Percentiles rank a stretch among this genome's conserved stretches.
Conservation (phyloP, 2,888 invertebrate genomes). For the Notocelia uddmanniana region DNA sequence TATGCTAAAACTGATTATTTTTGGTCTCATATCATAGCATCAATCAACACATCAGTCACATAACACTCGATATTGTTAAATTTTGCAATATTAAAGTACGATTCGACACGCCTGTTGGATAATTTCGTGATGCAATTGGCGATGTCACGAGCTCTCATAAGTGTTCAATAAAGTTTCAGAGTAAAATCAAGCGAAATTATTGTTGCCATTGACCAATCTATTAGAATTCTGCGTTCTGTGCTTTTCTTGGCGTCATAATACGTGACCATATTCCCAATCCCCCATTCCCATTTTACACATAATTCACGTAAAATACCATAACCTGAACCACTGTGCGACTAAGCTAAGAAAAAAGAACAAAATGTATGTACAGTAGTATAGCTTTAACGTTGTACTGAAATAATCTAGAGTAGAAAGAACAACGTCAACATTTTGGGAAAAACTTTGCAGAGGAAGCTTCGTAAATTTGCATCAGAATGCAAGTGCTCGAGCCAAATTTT, state of each 20-base stretch:
- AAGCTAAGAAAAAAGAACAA: not conserved
- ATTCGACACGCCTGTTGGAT: too few species aligned
- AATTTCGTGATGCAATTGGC: too few species aligned
- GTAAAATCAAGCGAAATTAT: not conserved
- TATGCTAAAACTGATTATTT: too few species aligned
- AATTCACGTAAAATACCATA: not conserved
- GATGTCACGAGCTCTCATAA: too few species aligned
- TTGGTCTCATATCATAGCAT: too few species aligned
- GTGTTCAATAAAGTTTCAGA: too few species aligned
- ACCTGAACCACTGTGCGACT: too few species aligned
- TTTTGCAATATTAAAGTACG: too few species aligned
- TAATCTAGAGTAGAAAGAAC: not conserved
- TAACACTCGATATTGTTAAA: not conserved
- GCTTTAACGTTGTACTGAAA: constrained; percentile 4
- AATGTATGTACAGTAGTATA: not conserved
- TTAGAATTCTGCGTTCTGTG: not conserved
- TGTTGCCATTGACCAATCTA: not conserved
- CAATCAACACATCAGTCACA: too few species aligned
- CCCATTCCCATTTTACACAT: too few species aligned
- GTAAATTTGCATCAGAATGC: constrained; percentile 28
- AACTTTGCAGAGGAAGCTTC: not conserved
- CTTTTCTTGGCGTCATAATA: too few species aligned
- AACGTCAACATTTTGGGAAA: not conserved
- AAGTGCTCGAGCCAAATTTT: constrained; percentile 28
- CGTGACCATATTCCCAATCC: too few species aligned